Percentiles rank a stretch among this genome's conserved stretches.
These are phyloP conservation scores for Daktulosphaira vitifoliae DNA, from an alignment of 1,140 invertebrate genomes.

Conservation along the genomic window DNA sequence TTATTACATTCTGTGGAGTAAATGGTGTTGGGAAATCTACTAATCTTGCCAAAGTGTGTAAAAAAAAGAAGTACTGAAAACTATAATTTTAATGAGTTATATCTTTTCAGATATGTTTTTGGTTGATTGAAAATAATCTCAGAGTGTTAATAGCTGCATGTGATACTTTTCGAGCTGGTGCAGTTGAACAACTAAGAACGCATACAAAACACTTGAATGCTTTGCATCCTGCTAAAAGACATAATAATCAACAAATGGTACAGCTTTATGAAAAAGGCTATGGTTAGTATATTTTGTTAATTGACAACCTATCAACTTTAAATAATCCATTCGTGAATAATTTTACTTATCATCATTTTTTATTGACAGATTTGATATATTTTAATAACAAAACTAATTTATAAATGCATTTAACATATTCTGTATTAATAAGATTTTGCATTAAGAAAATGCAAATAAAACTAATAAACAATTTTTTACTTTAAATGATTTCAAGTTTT, in stretches of 20 bases:
- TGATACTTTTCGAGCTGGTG: conserved; percentile 98
- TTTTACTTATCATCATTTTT: background rate
- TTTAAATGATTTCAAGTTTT: too few species aligned
- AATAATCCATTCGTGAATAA: background rate
- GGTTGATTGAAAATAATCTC: conserved; percentile 96
- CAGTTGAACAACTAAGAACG: conserved; percentile 95
- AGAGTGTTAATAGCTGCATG: conserved; percentile 96
- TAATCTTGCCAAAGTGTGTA: conserved; percentile 82
- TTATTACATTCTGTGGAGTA: conserved; percentile 97
- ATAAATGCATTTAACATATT: too few species aligned
- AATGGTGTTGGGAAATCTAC: conserved; percentile 99
- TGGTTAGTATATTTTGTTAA: conserved; percentile 47
- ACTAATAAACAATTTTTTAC: too few species aligned
- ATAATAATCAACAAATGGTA: conserved; percentile 68
- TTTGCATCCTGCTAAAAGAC: conserved; percentile 72
- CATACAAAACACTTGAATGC: conserved; percentile 91
- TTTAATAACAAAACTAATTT: too few species aligned
- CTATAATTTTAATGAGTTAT: background rate
- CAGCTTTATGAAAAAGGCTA: conserved; percentile 97
- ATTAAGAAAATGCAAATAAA: too few species aligned
- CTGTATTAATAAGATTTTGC: too few species aligned
- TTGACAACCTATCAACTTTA: background rate
- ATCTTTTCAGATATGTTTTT: conserved; percentile 78
- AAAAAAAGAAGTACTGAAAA: background rate
- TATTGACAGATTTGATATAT: too few species aligned